Percentiles rank a stretch among this genome's conserved stretches.
Conservation (phyloP, 2,888 invertebrate species). For the Dasypogon diadema region DNA sequence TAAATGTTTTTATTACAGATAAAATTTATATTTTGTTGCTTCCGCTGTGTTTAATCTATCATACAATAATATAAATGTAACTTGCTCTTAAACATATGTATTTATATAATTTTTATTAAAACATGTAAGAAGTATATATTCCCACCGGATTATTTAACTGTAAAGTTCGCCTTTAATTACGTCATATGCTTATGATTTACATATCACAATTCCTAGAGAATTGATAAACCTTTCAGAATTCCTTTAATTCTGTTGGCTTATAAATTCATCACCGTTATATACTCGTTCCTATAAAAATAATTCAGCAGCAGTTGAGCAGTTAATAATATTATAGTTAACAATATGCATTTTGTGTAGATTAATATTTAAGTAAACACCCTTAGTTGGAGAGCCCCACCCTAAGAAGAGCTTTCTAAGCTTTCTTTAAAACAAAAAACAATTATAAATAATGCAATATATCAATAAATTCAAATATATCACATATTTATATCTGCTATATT, state of each 20-base stretch:
- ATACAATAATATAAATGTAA: neutral
- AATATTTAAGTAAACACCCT: constrained; percentile 2
- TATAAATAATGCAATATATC: constrained; percentile 29
- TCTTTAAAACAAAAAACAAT: constrained; percentile 10
- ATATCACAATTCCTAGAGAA: constrained; percentile 22
- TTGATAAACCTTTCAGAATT: neutral
- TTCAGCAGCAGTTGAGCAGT: constrained; percentile 14
- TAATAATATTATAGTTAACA: constrained; percentile 35
- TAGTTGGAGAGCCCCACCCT: constrained; percentile 37
- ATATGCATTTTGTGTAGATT: constrained; percentile 25
- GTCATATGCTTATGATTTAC: constrained; percentile 36
- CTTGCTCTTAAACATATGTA: no score
- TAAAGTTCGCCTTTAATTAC: constrained; percentile 23
- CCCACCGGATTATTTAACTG: constrained; percentile 36
- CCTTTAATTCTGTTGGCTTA: neutral
- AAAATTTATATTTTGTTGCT: no score
- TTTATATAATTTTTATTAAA: no score
- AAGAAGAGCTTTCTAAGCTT: constrained; percentile 26
- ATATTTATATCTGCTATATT: constrained; percentile 30
- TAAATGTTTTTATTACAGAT: no score
- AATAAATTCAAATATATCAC: constrained; percentile 25
- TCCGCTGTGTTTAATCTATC: neutral
- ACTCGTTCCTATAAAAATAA: constrained; percentile 42
- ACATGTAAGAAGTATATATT: neutral
- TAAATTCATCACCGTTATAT: constrained; percentile 20